Evolutionary conservation across 2,888 invertebrate species (phyloP).

Genomic region (Philereme transversata): DNA sequence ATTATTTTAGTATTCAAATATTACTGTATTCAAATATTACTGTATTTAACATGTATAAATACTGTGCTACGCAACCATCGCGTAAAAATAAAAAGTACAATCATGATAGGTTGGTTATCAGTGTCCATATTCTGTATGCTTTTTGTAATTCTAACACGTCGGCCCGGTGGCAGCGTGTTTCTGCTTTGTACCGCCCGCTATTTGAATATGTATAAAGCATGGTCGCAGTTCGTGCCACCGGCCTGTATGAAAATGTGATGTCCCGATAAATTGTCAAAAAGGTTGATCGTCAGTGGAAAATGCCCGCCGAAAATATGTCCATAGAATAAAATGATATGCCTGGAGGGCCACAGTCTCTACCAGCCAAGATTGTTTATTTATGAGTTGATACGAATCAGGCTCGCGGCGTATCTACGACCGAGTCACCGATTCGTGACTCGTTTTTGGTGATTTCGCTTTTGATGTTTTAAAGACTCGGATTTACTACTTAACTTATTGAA

Average conservation of each 20-base stretch:
- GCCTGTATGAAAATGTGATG: slow-evolving; percentile 80
- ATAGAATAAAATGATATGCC: slow-evolving; percentile 59
- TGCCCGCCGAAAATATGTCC: slow-evolving; percentile 66
- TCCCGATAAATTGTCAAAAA: slow-evolving; percentile 82
- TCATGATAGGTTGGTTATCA: slow-evolving; percentile 64
- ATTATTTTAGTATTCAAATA: too few relatives aligned
- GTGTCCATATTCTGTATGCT: slow-evolving; percentile 56
- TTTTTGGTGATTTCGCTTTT: slow-evolving; percentile 35
- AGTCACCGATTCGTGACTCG: slow-evolving; percentile 34
- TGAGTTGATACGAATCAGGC: slow-evolving; percentile 41
- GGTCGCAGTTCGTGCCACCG: slow-evolving; percentile 65
- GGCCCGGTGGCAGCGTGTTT: slow-evolving; percentile 62
- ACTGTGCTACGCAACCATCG: background rate
- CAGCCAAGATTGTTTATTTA: slow-evolving; percentile 60
- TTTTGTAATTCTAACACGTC: slow-evolving; percentile 78
- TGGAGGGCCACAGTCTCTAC: slow-evolving; percentile 51
- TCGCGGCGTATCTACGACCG: slow-evolving; percentile 34
- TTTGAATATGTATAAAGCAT: slow-evolving; percentile 81
- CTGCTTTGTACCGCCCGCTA: slow-evolving; percentile 74
- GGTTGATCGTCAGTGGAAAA: slow-evolving; percentile 77
- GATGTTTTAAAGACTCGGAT: slow-evolving; percentile 31
- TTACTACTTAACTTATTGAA: slow-evolving; percentile 13
- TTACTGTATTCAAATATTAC: too few relatives aligned
- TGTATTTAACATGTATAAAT: too few relatives aligned
- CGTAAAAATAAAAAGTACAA: slow-evolving; percentile 25